These are phyloP conservation scores for Thalassaphorura encarpata DNA, from an alignment of 1,140 invertebrate species.

Conservation along the genomic window DNA sequence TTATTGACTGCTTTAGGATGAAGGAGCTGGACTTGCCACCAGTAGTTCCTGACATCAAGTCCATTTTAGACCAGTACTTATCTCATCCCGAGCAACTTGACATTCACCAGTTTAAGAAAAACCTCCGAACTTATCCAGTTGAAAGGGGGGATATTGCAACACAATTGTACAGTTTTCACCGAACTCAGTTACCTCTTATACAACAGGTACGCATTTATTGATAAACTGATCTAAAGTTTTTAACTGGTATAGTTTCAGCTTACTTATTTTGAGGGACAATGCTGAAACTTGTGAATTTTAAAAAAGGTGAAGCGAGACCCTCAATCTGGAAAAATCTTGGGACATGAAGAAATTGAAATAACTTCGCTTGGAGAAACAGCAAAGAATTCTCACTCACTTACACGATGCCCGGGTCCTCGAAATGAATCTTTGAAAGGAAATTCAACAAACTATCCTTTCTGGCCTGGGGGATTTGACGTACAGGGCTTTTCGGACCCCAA, in stretches of 20 bases:
- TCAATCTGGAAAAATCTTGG: slow-evolving; percentile 55
- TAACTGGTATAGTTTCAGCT: no score
- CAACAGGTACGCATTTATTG: slow-evolving; percentile 7
- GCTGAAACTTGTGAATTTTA: background rate
- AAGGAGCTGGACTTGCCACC: slow-evolving; percentile 41
- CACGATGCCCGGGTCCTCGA: slow-evolving; percentile 48
- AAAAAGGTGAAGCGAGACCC: slow-evolving; percentile 53
- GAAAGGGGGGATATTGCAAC: slow-evolving; percentile 5
- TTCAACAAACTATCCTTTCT: slow-evolving; percentile 63
- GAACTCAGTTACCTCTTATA: slow-evolving; percentile 8
- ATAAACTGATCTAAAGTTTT: no score
- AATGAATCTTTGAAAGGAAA: slow-evolving; percentile 54
- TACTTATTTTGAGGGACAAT: no score
- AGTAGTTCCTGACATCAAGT: slow-evolving; percentile 45
- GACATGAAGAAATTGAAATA: slow-evolving; percentile 55
- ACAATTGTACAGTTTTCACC: slow-evolving; percentile 13
- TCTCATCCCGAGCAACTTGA: slow-evolving; percentile 50
- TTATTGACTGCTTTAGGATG: background rate
- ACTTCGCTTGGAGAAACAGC: slow-evolving; percentile 51
- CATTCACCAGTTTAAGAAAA: slow-evolving; percentile 49
- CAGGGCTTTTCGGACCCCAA: slow-evolving; percentile 31
- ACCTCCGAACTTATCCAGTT: slow-evolving; percentile 21
- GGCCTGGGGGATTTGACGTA: slow-evolving; percentile 65
- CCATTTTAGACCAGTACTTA: slow-evolving; percentile 49
- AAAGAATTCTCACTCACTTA: slow-evolving; percentile 65